Conservation (phyloP, 2,797 vertebrate species). For the Tragelaphus oryx region DNA sequence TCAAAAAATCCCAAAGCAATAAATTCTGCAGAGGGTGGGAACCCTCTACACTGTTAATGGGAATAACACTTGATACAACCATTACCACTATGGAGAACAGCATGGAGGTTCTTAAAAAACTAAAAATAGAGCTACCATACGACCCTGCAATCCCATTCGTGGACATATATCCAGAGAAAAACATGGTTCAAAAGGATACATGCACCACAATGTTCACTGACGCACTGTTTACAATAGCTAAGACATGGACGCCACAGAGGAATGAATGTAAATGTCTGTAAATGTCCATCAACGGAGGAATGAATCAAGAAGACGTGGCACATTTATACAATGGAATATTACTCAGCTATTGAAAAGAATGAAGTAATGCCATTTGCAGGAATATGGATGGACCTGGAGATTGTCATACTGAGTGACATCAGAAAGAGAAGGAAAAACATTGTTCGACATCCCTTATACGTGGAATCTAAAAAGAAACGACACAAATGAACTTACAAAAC, state of each 20-base stretch:
- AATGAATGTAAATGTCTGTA: background rate
- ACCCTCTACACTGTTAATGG: background rate
- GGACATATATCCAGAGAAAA: background rate
- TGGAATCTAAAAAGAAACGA: background rate
- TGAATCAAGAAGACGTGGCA: background rate
- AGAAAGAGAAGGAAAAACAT: background rate
- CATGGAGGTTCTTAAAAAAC: background rate
- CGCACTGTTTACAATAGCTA: background rate
- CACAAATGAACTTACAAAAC: background rate
- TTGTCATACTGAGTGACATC: background rate
- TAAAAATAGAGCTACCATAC: background rate
- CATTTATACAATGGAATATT: background rate
- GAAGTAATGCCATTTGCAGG: background rate
- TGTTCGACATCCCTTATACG: background rate
- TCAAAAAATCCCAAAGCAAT: background rate
- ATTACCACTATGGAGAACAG: background rate
- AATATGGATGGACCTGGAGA: background rate
- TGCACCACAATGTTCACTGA: background rate
- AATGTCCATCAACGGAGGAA: background rate
- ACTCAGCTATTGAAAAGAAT: background rate
- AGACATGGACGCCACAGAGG: background rate
- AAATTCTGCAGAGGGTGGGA: background rate
- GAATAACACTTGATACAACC: background rate
- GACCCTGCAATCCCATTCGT: background rate
- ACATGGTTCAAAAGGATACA: background rate